Conservation (phyloP, 2,797 vertebrate genomes). For the Geotrypetes seraphini region DNA sequence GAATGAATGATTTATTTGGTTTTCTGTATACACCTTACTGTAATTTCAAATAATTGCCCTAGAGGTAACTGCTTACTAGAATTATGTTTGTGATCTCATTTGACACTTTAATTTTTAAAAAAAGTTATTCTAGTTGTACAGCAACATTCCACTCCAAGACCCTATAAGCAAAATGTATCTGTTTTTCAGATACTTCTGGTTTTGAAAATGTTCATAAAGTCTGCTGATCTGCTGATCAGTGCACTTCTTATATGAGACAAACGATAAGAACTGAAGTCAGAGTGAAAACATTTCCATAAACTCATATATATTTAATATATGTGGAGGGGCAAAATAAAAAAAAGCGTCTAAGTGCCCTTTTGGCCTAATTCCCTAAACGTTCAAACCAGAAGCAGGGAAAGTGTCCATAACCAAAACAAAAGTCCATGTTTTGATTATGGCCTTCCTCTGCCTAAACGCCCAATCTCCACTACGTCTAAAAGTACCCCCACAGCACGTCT, state of each 20-base stretch:
- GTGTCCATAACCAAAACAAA: too few species aligned
- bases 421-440: too few species aligned
- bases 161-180: not conserved
- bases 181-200: conserved; percentile 22
- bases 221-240: not conserved
- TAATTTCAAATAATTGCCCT: conserved; percentile 13
- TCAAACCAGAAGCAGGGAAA: too few species aligned
- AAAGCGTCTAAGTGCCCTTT: too few species aligned
- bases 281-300: too few species aligned
- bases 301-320: too few species aligned
- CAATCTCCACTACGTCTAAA: too few species aligned
- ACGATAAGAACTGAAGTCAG: too few species aligned
- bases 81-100: conserved; percentile 7
- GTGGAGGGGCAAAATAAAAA: too few species aligned
- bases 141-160: conserved; percentile 25
- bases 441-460: too few species aligned
- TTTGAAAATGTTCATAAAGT: conserved; percentile 6
- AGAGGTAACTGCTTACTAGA: conserved; percentile 6
- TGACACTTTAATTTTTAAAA: conserved; percentile 20
- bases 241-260: conserved; percentile 1
- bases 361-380: too few species aligned
- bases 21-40: conserved; percentile 20
- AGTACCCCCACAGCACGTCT: too few species aligned
- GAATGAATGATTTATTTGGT: conserved; percentile 29
- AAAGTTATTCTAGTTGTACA: conserved; percentile 17